Conservation (phyloP, 1,140 invertebrate species). For the Nasonia giraulti region DNA sequence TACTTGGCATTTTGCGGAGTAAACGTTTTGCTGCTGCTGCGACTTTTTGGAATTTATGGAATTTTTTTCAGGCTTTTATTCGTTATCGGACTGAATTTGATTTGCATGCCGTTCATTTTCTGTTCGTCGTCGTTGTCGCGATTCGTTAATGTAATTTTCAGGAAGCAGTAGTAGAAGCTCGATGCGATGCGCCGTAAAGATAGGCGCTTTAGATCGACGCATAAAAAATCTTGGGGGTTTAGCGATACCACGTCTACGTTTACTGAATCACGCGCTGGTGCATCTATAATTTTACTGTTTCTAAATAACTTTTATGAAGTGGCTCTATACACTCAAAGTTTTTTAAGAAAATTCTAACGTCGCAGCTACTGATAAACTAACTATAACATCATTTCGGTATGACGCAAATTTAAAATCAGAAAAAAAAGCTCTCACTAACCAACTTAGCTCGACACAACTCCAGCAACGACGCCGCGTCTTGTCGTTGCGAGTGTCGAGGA, state of each 20-base stretch:
- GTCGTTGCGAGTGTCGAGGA: neutral
- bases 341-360: conserved; percentile 15
- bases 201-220: neutral
- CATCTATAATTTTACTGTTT: neutral
- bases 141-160: conserved; percentile 51
- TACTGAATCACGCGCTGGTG: neutral
- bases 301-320: neutral
- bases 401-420: no score
- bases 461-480: neutral
- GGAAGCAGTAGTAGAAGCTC: conserved; percentile 22
- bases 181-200: neutral
- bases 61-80: no score
- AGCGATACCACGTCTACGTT: neutral
- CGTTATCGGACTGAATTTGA: no score
- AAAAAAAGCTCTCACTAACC: no score
- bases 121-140: conserved; percentile 57
- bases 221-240: neutral
- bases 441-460: neutral
- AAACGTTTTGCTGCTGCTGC: neutral
- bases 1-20: neutral
- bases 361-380: conserved; percentile 24
- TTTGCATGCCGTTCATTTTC: conserved; percentile 51
- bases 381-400: conserved; percentile 14
- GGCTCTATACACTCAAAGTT: no score
- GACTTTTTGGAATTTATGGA: neutral